Evolutionary conservation across 2,888 invertebrate genomes (phyloP), one percentile per base, ranked within the genome.

Genomic region (Yponomeuta malinellus): DNA sequence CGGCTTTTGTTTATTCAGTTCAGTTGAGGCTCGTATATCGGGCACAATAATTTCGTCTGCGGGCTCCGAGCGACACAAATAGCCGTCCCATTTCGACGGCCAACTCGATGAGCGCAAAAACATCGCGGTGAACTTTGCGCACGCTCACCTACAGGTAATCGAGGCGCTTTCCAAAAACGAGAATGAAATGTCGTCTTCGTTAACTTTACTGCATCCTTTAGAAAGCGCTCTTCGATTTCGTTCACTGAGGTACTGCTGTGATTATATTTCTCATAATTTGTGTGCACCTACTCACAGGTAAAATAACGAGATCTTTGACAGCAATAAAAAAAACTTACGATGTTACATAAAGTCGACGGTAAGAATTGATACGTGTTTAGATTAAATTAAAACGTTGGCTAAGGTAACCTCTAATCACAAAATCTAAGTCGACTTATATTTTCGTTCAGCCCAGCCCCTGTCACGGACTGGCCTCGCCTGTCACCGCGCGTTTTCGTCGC

Each of bases 31-130:
- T 52, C 71, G 37, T 63, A 70, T 71, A 68, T 71, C 69, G 70
- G 72, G 66, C 71, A 69, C 73, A 71, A 71, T 90, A 68, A 71
- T 90, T 89, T 90, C 90, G 86, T 86, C 86, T 80, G 83, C 90
- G 90, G 90, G 90, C 90, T 90, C 89, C 90, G 88, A 79, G 81
- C 82, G 84, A 86, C 85, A 83, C 87, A 92, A 92, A 92, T 92
- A 92, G 91, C 88, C 83, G 90, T 81, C 87, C 91, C 88, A 90
- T 85, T 90, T 91, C 87, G 84, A 86, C 88, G 82, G 85, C 86
- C 88, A 83, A 82, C 88, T 84, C 83, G 87, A 59, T 29, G 67
- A 69, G 85, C 85, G 84, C 87, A 81, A 90, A 89, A 88, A 88
- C 87, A 86, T 84, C 84, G 81, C 85, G 83, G 84, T 64, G 33